Evolutionary conservation across 2,888 invertebrate species (phyloP).

Genomic region (Zygaena filipendulae): DNA sequence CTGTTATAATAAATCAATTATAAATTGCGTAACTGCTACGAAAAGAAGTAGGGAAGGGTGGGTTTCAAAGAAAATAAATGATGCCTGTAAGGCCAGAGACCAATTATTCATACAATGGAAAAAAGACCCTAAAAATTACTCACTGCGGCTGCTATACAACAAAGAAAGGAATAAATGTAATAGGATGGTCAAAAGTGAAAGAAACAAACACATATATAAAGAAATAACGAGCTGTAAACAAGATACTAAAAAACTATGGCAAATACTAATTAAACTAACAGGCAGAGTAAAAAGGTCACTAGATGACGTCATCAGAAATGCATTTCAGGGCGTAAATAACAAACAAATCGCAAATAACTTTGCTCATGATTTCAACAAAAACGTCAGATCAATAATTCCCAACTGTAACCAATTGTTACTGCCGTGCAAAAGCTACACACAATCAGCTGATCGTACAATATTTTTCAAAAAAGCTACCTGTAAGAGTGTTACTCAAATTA

Average conservation of each 20-base stretch:
- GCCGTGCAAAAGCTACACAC: too few species aligned
- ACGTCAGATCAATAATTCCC: too few species aligned
- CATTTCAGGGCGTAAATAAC: neutral
- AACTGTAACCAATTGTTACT: too few species aligned
- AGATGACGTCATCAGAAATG: slow-evolving; percentile 1
- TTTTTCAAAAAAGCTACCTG: too few species aligned
- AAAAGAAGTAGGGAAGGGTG: neutral
- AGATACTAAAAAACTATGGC: neutral
- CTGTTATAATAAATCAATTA: neutral
- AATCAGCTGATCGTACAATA: too few species aligned
- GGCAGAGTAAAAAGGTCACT: slow-evolving; percentile 1
- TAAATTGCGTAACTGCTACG: neutral
- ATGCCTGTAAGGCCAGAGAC: neutral
- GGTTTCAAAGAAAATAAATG: neutral
- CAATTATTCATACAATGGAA: neutral
- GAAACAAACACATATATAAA: neutral
- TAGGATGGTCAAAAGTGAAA: neutral
- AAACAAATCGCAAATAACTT: neutral
- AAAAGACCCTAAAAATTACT: neutral
- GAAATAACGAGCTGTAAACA: too few species aligned
- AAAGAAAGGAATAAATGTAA: neutral
- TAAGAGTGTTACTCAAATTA: too few species aligned
- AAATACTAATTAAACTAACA: slow-evolving; percentile 2
- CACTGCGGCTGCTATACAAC: neutral
- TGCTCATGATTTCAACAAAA: too few species aligned